Percentiles rank a stretch among this genome's conserved stretches.
These are phyloP conservation scores for Tylochromis polylepis DNA, from an alignment of 2,113 vertebrate genomes.

Conservation along the genomic window DNA sequence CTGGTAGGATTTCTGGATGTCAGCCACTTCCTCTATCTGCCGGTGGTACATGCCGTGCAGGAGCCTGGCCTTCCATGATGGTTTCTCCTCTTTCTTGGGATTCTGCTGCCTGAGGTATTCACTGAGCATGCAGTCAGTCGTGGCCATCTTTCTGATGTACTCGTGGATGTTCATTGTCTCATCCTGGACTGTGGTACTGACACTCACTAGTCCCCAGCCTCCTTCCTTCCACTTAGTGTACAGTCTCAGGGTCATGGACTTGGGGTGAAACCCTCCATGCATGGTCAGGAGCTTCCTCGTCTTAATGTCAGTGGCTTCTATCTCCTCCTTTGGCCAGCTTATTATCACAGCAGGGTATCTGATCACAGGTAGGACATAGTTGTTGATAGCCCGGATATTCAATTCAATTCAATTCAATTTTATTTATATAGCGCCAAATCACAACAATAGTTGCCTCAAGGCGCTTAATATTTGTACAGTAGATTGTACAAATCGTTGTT, in stretches of 20 bases:
- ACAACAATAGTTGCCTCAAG: too few relatives aligned
- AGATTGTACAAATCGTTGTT: too few relatives aligned
- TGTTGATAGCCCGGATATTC: background rate
- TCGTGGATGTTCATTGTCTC: background rate
- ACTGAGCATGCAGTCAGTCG: background rate
- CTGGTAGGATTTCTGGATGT: too few relatives aligned
- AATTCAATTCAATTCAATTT: too few relatives aligned
- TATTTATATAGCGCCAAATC: too few relatives aligned
- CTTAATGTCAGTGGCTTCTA: background rate
- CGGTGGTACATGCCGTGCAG: too few relatives aligned
- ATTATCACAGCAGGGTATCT: background rate
- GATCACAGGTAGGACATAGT: background rate
- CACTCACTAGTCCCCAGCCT: background rate
- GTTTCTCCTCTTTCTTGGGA: too few relatives aligned
- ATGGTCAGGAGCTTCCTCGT: background rate
- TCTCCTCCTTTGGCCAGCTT: background rate
- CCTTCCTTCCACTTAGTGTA: background rate
- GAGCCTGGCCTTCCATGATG: too few relatives aligned
- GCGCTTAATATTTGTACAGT: too few relatives aligned
- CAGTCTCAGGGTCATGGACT: background rate
- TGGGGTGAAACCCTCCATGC: background rate
- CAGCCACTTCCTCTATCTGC: too few relatives aligned
- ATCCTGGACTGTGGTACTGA: background rate
- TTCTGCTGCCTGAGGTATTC: too few relatives aligned
- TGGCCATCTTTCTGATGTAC: background rate